Evolutionary conservation across 2,797 vertebrate species (phyloP).

Genomic region (Varecia variegata): DNA sequence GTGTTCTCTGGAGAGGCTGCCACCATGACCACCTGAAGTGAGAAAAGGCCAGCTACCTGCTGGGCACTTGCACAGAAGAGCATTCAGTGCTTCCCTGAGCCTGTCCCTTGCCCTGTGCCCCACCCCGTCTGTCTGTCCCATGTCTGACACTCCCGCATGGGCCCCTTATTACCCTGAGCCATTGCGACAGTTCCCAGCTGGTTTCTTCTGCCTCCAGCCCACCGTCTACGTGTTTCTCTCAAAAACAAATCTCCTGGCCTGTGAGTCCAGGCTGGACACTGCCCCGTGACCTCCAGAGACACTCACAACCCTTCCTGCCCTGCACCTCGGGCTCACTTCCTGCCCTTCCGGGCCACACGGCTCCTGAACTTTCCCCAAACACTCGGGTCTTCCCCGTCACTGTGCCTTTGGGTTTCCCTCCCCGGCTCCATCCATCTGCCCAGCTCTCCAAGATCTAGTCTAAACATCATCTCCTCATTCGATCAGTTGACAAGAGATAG

Average conservation of each 20-base stretch:
- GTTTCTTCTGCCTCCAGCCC: not conserved
- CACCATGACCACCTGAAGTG: not conserved
- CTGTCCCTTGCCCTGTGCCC: not conserved
- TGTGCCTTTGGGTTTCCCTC: not conserved
- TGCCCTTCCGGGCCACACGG: not conserved
- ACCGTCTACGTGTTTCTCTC: not conserved
- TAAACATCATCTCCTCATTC: not conserved
- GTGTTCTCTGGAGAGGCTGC: not conserved
- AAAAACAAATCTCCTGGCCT: not conserved
- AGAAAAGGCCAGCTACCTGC: not conserved
- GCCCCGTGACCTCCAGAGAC: not conserved
- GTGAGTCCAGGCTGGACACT: not conserved
- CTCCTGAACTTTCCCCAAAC: not conserved
- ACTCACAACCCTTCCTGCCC: not conserved
- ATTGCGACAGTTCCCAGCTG: not conserved
- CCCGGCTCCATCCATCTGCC: not conserved
- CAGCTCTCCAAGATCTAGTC: not conserved
- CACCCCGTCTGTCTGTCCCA: not conserved
- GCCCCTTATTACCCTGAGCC: not conserved
- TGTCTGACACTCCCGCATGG: accelerated
- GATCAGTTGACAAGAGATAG: not conserved
- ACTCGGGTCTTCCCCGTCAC: not conserved
- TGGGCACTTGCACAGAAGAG: not conserved
- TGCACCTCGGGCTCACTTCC: not conserved
- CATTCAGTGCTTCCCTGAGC: not conserved